Conservation (phyloP, 2,113 vertebrate species). For the Charadrius vociferus region DNA sequence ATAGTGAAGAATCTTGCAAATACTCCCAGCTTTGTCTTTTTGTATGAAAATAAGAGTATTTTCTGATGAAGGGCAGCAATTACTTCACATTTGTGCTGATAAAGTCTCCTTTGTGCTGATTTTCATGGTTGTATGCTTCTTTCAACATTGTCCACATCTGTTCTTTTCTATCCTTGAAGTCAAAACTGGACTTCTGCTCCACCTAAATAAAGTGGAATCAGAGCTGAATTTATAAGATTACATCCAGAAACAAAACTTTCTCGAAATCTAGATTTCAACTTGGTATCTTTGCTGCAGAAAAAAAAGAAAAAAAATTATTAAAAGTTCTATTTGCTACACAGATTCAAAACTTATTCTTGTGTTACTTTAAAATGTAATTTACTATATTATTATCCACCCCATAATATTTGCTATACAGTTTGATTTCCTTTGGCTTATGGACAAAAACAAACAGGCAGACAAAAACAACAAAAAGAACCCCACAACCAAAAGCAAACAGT, state of each 20-base stretch:
- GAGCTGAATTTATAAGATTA: background rate
- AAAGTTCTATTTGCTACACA: background rate
- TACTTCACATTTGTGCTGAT: background rate
- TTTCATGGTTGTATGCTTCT: background rate
- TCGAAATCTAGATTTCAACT: background rate
- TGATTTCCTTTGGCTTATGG: background rate
- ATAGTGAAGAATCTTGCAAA: background rate
- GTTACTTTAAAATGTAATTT: background rate
- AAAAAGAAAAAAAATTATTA: background rate
- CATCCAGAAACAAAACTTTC: background rate
- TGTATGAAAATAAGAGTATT: background rate
- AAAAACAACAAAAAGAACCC: too few species aligned
- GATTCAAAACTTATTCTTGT: background rate
- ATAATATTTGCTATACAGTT: background rate
- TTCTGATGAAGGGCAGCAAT: background rate
- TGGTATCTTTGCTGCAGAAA: background rate
- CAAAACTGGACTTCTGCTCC: background rate
- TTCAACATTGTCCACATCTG: background rate
- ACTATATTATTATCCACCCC: background rate
- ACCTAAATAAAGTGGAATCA: background rate
- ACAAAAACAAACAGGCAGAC: background rate
- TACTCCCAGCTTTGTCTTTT: background rate
- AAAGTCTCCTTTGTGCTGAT: background rate
- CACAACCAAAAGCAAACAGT: background rate
- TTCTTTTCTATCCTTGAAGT: background rate